phyloP scores from a whole-genome alignment of 1,140 invertebrate genomes.

The Oncopeltus fasciatus region DNA sequence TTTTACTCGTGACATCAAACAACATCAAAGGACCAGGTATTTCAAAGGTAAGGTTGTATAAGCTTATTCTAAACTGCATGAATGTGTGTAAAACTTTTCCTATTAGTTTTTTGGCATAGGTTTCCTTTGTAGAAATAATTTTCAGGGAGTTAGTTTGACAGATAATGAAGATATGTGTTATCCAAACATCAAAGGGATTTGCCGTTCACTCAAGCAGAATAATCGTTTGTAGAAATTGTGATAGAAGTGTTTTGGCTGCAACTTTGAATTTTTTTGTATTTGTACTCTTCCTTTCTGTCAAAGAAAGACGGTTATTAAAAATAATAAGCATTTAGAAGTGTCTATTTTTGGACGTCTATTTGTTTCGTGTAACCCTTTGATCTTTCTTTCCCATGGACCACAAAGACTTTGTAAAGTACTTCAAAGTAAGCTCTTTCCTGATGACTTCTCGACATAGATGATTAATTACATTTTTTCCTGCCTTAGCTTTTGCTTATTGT shows the following conservation, averaged over 20 bases:
- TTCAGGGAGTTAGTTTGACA: background rate
- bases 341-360: conserved; percentile 8
- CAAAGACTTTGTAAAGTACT: background rate
- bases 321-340: background rate
- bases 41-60: conserved; percentile 18
- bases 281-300: background rate
- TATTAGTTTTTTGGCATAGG: background rate
- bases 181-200: conserved; percentile 5
- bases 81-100: background rate
- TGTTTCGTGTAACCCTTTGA: conserved; percentile 1
- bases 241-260: too few relatives aligned
- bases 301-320: background rate
- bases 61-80: background rate
- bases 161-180: background rate
- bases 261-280: background rate
- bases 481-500: too few relatives aligned
- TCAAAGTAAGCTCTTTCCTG: background rate
- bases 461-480: too few relatives aligned
- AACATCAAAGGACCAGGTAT: conserved; percentile 21
- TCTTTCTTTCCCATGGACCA: conserved; percentile 4
- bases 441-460: too few relatives aligned
- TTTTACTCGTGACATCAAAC: conserved; percentile 18
- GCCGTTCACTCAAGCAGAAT: conserved; percentile 3
- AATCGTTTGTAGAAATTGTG: conserved; percentile 6
- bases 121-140: conserved; percentile 2